These are phyloP conservation scores for Halesus radiatus DNA, from an alignment of 1,140 invertebrate species.

Conservation along the genomic window DNA sequence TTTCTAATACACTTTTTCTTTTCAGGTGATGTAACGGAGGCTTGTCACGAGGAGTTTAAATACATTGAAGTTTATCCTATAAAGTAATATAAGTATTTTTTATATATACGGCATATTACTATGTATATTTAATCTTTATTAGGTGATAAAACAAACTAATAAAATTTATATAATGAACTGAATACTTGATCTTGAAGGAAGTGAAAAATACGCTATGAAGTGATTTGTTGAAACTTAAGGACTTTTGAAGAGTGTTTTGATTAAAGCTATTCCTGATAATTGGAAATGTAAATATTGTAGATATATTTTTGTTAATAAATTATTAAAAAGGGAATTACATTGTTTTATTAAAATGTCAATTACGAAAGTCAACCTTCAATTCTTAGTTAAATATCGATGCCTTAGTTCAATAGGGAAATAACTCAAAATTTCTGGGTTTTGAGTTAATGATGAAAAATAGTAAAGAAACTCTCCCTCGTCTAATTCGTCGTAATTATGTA, in stretches of 20 bases:
- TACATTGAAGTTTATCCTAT: background rate
- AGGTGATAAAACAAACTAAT: slow-evolving; percentile 10
- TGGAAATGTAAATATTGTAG: slow-evolving; percentile 33
- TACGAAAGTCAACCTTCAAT: too few species aligned
- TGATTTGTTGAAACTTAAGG: slow-evolving; percentile 16
- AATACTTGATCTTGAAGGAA: background rate
- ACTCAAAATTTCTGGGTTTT: too few species aligned
- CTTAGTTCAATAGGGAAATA: too few species aligned
- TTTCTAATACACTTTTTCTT: too few species aligned
- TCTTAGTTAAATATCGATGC: too few species aligned
- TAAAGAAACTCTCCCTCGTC: too few species aligned
- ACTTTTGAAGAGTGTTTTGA: slow-evolving; percentile 8
- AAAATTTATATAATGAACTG: slow-evolving; percentile 23
- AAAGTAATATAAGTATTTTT: slow-evolving; percentile 10
- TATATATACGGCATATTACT: slow-evolving; percentile 10
- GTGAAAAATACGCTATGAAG: background rate
- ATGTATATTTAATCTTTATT: slow-evolving; percentile 19
- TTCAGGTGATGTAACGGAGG: too few species aligned
- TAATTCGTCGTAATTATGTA: too few species aligned
- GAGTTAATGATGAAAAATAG: too few species aligned
- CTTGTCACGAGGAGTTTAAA: background rate
- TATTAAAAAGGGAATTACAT: background rate
- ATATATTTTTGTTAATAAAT: slow-evolving; percentile 37
- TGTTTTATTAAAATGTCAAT: too few species aligned
- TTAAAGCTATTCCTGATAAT: background rate